Percentiles rank a stretch among this genome's conserved stretches.
These are phyloP conservation scores for Acipenser transmontanus DNA, from an alignment of 2,797 vertebrate genomes.

Conservation along the genomic window DNA sequence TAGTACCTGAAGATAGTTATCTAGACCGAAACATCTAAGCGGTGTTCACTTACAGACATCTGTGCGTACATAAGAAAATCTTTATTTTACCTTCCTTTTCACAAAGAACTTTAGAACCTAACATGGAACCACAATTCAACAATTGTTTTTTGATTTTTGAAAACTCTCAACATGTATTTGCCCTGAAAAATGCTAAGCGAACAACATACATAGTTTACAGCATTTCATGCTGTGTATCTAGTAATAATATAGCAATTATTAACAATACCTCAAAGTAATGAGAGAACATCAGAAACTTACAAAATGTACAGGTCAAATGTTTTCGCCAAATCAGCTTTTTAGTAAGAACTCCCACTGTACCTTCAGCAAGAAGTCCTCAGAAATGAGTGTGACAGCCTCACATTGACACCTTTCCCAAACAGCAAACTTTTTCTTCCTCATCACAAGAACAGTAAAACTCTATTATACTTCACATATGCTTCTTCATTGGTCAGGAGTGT, in stretches of 20 bases:
- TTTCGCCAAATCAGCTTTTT: background rate
- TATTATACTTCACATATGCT: conserved; percentile 31
- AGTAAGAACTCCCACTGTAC: conserved; percentile 37
- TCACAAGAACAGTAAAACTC: conserved; percentile 38
- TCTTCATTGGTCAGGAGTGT: conserved; percentile 56
- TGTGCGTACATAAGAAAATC: no score
- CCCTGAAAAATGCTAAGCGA: no score
- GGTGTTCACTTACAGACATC: background rate
- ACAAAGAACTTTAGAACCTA: no score
- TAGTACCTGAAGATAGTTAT: background rate
- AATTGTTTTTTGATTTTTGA: no score
- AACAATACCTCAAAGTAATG: background rate
- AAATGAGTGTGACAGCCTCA: conserved; percentile 37
- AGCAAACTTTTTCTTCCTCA: conserved; percentile 50
- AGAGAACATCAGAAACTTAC: background rate
- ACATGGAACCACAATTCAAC: no score
- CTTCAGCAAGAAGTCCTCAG: conserved; percentile 35
- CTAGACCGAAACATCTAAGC: background rate
- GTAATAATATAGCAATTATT: no score
- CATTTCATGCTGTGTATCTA: no score
- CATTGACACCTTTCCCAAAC: conserved; percentile 28
- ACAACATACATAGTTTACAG: no score
- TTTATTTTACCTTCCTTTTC: no score
- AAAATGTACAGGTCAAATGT: background rate
- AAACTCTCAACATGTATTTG: no score